Percentiles rank a stretch among this genome's conserved stretches.
Conservation (phyloP, 2,797 vertebrate species). For the Sebastes oblongus region DNA sequence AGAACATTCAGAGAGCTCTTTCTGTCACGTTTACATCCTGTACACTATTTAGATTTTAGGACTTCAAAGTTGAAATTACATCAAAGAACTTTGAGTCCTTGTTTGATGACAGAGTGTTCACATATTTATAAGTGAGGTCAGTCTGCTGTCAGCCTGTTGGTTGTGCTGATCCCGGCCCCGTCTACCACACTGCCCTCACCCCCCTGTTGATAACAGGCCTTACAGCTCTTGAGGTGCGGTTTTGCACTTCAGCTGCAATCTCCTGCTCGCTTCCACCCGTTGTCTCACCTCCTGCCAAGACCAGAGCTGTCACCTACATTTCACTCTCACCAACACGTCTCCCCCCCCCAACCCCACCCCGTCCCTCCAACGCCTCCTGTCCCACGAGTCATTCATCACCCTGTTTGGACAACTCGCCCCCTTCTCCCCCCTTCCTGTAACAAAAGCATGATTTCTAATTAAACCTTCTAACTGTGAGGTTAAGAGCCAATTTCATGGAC, state of each 20-base stretch:
- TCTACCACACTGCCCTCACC: conserved; percentile 11
- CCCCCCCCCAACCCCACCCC: not conserved
- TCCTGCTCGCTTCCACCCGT: conserved; percentile 36
- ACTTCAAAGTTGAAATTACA: conserved; percentile 4
- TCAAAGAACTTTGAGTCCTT: not conserved
- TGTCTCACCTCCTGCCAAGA: conserved; percentile 55
- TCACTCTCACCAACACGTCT: conserved; percentile 49
- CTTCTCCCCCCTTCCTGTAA: conserved; percentile 42
- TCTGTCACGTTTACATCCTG: not conserved
- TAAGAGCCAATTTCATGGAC: conserved; percentile 87
- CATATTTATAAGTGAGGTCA: conserved; percentile 28
- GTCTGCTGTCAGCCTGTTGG: conserved; percentile 21
- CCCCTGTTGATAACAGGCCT: conserved; percentile 41
- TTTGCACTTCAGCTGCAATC: conserved; percentile 60
- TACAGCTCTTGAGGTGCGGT: conserved; percentile 46
- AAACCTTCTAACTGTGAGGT: conserved; percentile 85
- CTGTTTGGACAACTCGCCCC: conserved; percentile 68
- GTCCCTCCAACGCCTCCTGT: conserved; percentile 57
- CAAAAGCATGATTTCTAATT: conserved; percentile 85
- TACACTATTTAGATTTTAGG: not conserved
- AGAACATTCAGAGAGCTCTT: not conserved
- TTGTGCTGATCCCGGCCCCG: conserved; percentile 1
- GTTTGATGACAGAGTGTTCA: conserved; percentile 9
- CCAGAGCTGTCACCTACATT: conserved; percentile 66
- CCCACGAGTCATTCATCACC: conserved; percentile 82